These are phyloP conservation scores for Chlorodrepanis virens DNA, from an alignment of 2,113 vertebrate species.

Conservation along the genomic window DNA sequence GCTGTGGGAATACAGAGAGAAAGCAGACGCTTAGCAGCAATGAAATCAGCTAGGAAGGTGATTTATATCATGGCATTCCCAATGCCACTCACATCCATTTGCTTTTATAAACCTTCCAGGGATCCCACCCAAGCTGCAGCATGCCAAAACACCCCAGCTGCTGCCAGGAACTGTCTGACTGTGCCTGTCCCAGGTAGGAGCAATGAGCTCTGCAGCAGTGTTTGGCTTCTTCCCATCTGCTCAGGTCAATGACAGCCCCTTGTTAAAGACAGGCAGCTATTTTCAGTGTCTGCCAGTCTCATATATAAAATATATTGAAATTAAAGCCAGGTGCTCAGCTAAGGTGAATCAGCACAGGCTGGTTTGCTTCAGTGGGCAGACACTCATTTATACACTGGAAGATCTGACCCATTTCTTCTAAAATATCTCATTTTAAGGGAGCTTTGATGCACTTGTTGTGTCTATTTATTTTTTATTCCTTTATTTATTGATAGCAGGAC, in stretches of 20 bases:
- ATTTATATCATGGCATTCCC: not conserved
- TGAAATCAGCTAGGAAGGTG: not conserved
- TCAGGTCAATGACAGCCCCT: not conserved
- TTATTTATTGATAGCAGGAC: not conserved
- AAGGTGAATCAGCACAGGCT: not conserved
- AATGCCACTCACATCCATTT: not conserved
- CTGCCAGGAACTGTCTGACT: not conserved
- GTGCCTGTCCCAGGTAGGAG: not conserved
- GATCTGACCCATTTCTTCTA: not conserved
- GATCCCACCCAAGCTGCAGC: not conserved
- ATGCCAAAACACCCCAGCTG: fast-evolving
- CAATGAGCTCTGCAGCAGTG: fast-evolving
- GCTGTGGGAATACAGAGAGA: not conserved
- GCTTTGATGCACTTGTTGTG: not conserved
- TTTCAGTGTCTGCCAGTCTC: not conserved
- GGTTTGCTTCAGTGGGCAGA: not conserved
- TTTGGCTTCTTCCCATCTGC: not conserved
- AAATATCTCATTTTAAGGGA: not conserved
- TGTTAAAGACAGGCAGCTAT: not conserved
- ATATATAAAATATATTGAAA: not conserved
- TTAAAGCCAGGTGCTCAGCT: not conserved
- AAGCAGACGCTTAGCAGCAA: not conserved
- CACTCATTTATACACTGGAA: not conserved
- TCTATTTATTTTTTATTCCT: not conserved
- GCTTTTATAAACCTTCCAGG: not conserved